Base-by-base conservation (phyloP, 92 coral and sea anemone genomes). In the Montipora capitata region DNA sequence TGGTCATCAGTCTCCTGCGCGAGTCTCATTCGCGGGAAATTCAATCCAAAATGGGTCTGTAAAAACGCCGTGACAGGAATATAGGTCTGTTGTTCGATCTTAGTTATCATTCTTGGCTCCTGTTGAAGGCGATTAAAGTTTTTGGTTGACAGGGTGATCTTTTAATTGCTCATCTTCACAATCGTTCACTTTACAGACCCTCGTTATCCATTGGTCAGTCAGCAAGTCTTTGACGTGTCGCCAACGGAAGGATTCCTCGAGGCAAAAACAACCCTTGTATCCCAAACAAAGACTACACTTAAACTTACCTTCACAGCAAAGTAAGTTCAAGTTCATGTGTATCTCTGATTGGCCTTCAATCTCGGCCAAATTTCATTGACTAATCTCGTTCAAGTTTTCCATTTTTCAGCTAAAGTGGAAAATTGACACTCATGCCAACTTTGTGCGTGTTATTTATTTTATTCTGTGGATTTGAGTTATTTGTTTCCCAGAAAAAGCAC, bases 201-300 rank as follows among this genome's bases (percentile, higher is more conserved):
- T 16, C 96, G 98, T 41, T 97, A 92, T 66, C 99, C 99, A 12
- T 73, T 92, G 2, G 93, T 92, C 77, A 90, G 98, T 81, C 95
- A 93, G 20, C 93, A 96, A 8, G 98, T 90, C 15, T 97, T 97
- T 70, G 68, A 78, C 42, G 89, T 94, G 65, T 80, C 77, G 70
- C 99, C 99, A 40, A 77, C 94, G 3, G 76, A 92, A 58, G 99
- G 99, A 39, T 95, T 88, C 45, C 98, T 97, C 8, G 98, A 97
- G 51, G 99, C 97, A 6, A 87, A 92, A 72, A 71, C 89, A 14
- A 94, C 84, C 20, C 96, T 92, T 80, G 89, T 87, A 17, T 83
- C 96, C n/a, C 87, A 91, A 88, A 94, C 96, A 48, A 94, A 92
- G 87, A 78, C 88, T 12, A 85, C 89, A 14, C 84, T 97, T 63